Evolutionary conservation across 1,140 invertebrate genomes (phyloP), one percentile per base, ranked within the genome.

Genomic region (Pteromalus puparum): DNA sequence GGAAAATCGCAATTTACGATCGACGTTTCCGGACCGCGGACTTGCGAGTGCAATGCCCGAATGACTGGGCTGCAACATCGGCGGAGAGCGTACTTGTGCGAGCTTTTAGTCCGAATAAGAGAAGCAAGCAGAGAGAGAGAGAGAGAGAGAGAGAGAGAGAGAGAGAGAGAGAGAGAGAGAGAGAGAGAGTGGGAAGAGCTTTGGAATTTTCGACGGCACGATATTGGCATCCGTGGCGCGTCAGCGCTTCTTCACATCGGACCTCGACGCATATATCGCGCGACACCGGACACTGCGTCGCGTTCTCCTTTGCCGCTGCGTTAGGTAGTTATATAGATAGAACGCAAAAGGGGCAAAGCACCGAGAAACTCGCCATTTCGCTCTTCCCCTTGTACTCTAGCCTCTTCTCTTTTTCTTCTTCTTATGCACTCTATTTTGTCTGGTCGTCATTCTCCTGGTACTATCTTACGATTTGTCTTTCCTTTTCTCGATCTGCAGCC

Each of bases 1-100:
- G 48, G 53, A 75, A 85, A 81, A 75, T 72, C 21, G 53, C 53
- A 65, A 85, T 81, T 85, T 85, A 85, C 77, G 83, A 81, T 79
- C 68, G 76, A 79, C 68, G 13, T 79, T 84, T 84, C 68, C 83
- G 83, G 83, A 24, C 26, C 48, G 18, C 15, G 61, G 30, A 34
- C 6, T 34, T 5, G 30, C 1, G 53, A 76, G 83, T 85, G 72
- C 83, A 85, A 74, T 42, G 83, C 9, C 83, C 83, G 30, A 81
- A 28, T 65, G 18, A 74, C 76, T 74, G 78, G 48, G 42, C 28
- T 79, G 13, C 15, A 70, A 61, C 53, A n/a, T 61, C 53, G 30
- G 30, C 30, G 6, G 30, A 34, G 3, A 34, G 30, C 30, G 30
- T 34, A 34, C 30, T 34, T 5, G 30, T 4, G 30, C 30, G 30